Evolutionary conservation across 2,113 vertebrate species (phyloP).

Genomic region (Cyphomyrus discorhynchus): DNA sequence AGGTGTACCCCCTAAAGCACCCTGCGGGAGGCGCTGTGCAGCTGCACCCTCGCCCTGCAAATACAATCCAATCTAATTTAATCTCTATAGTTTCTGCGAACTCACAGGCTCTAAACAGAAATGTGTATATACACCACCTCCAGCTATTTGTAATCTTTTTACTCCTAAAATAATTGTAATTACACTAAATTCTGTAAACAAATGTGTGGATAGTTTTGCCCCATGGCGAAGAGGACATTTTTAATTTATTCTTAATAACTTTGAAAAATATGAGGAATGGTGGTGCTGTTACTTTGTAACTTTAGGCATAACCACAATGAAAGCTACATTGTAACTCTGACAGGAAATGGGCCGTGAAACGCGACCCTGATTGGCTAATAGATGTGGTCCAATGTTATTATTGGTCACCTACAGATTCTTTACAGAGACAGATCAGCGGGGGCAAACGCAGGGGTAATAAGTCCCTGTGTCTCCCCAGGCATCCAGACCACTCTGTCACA

Average conservation of each 20-base stretch:
- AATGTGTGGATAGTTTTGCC: not conserved
- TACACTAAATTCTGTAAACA: not conserved
- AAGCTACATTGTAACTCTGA: not conserved
- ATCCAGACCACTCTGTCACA: not conserved
- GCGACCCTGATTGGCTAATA: not conserved
- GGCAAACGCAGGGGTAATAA: not conserved
- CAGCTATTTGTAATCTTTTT: not conserved
- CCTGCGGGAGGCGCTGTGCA: not conserved
- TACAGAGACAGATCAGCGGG: not conserved
- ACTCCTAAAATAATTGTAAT: not conserved
- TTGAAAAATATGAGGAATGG: conserved; percentile 1
- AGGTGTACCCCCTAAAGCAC: not conserved
- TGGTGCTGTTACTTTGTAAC: not conserved
- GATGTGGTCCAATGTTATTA: not conserved
- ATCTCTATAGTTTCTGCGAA: not conserved
- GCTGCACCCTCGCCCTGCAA: not conserved
- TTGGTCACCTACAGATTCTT: not conserved
- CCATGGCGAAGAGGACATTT: not conserved
- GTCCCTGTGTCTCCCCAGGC: not conserved
- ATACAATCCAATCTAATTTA: not conserved
- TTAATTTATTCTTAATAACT: not conserved
- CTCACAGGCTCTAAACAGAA: not conserved
- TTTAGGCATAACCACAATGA: not conserved
- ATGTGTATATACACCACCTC: not conserved
- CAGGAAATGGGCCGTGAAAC: not conserved